Percentiles rank a stretch among this genome's conserved stretches.
phyloP scores from a whole-genome alignment of 2,797 vertebrate species.

The Pipistrellus kuhlii region DNA sequence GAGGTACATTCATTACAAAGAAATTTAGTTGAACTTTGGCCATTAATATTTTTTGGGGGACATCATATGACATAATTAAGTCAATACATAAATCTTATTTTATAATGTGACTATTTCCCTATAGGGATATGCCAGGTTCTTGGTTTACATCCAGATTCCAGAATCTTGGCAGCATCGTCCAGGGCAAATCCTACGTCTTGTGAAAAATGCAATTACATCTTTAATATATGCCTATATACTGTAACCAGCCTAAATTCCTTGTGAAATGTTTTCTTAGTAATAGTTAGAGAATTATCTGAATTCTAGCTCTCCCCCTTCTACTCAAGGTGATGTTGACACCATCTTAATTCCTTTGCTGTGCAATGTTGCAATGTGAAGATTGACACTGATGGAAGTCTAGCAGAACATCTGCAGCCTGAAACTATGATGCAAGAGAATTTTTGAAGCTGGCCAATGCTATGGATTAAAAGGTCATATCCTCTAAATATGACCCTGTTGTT shows the following conservation, averaged over 20 bases:
- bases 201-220: constrained; percentile 66
- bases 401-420: neutral
- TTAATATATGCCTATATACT: constrained; percentile 35
- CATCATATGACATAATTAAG: constrained; percentile 71
- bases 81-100: constrained; percentile 80
- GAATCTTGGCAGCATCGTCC: constrained; percentile 67
- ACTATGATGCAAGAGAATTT: neutral
- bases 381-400: neutral
- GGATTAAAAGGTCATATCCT: neutral
- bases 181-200: constrained; percentile 51
- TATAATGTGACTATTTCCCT: constrained; percentile 75
- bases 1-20: constrained; percentile 60
- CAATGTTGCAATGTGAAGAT: neutral
- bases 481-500: neutral
- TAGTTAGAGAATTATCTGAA: neutral
- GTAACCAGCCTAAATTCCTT: neutral
- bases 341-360: neutral
- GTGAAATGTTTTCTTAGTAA: neutral
- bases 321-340: neutral
- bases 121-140: constrained; percentile 66
- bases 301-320: neutral
- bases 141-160: constrained; percentile 68
- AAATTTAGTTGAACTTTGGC: constrained; percentile 67
- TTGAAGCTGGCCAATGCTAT: neutral
- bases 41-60: constrained; percentile 1